Conservation (phyloP, 1,140 invertebrate species). For the Cardiocondyla obscurior region DNA sequence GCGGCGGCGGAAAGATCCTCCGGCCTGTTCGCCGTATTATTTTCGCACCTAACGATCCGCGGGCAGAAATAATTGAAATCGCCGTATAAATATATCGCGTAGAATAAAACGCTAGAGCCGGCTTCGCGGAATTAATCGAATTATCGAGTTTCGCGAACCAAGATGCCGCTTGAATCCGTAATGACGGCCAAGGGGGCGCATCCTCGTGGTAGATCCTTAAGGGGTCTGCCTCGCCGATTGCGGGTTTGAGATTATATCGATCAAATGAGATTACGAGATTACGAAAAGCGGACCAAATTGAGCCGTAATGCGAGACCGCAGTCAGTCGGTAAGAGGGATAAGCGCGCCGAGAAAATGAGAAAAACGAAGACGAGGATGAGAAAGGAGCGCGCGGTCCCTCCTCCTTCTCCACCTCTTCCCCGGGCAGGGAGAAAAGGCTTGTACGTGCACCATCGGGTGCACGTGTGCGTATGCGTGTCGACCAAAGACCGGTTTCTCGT, state of each 20-base stretch:
- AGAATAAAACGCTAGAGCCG: background rate
- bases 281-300: slow-evolving; percentile 73
- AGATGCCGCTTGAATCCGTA: slow-evolving; percentile 68
- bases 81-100: slow-evolving; percentile 35
- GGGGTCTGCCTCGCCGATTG: slow-evolving; percentile 61
- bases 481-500: slow-evolving; percentile 79
- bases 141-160: slow-evolving; percentile 68
- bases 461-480: slow-evolving; percentile 47
- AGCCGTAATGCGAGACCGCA: slow-evolving; percentile 69
- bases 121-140: slow-evolving; percentile 61
- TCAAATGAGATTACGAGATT: slow-evolving; percentile 70
- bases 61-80: background rate
- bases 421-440: background rate
- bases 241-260: slow-evolving; percentile 70
- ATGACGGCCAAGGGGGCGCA: slow-evolving; percentile 55
- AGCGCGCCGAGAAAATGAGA: slow-evolving; percentile 70
- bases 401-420: background rate
- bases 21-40: background rate
- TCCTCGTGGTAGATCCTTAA: slow-evolving; percentile 56
- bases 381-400: slow-evolving; percentile 14
- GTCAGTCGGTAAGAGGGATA: slow-evolving; percentile 64
- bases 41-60: background rate
- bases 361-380: slow-evolving; percentile 61
- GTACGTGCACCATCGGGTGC: background rate
- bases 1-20: background rate